These are phyloP conservation scores for Leucania comma DNA, from an alignment of 2,888 invertebrate species.

Conservation along the genomic window DNA sequence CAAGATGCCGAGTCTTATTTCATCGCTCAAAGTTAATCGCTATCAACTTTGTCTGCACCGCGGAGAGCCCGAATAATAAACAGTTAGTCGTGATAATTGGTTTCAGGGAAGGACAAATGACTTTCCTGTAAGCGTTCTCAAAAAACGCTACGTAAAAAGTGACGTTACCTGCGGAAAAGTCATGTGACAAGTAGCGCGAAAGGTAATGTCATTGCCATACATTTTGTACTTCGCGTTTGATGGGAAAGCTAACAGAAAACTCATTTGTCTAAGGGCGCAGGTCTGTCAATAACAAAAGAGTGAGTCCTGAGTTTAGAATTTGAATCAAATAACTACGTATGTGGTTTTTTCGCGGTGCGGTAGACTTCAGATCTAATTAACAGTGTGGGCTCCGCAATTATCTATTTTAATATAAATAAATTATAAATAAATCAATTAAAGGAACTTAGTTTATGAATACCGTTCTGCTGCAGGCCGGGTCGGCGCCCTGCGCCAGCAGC, in stretches of 20 bases:
- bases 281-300: not conserved
- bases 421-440: not conserved
- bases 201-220: too few relatives aligned
- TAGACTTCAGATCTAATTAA: not conserved
- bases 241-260: too few relatives aligned
- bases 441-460: conserved; percentile 78
- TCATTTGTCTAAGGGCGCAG: too few relatives aligned
- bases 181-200: too few relatives aligned
- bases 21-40: not conserved
- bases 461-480: conserved; percentile 95
- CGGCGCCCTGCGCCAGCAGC: conserved; percentile 97
- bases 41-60: not conserved
- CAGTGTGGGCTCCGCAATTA: too few relatives aligned
- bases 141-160: too few relatives aligned
- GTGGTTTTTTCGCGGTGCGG: not conserved
- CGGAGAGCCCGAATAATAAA: not conserved
- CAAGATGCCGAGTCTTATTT: not conserved
- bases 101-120: not conserved
- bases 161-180: too few relatives aligned
- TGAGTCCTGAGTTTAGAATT: not conserved
- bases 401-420: not conserved
- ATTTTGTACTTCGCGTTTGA: too few relatives aligned
- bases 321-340: not conserved
- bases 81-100: not conserved
- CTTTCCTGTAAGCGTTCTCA: too few relatives aligned